Evolutionary conservation across 2,888 invertebrate species (phyloP), one percentile per base, ranked within the genome.

Genomic region (Sialis fuliginosa): DNA sequence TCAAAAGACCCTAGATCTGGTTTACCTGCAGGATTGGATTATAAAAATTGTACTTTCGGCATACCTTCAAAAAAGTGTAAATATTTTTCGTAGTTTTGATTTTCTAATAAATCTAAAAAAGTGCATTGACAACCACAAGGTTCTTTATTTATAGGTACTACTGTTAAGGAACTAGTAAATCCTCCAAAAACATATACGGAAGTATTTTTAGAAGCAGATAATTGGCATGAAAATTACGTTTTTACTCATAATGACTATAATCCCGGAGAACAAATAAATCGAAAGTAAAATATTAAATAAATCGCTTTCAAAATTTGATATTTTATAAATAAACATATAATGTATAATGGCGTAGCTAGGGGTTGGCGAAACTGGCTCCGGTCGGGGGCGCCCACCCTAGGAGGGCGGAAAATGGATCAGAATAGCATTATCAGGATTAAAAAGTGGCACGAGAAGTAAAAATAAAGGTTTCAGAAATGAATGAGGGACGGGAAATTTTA

Each of bases 241-340:
- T 68, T 62, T 55, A 66, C 63, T 8, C 70, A 71, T 52, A 62
- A 66, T 42, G 63, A 66, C 55, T 71, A 67, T 52, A 59, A 67
- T 52, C 63, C 67, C 1, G 60, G 63, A 3, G 68, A 71, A 54
- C 62, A 59, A 55, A 54, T 63, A 10, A 55, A 62, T 45, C 57
- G 66, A 55, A 56, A 60, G 62, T 68, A 61, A 49, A 35, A 44
- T 10, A 31, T 5, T 6, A n/a, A 43, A 10, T 9, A n/a, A 44
- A 35, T n/a, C 30, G 13, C n/a, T 33, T 39, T 35, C 12, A 10
- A 7, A 10, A 37, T 10, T 37, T 37, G 7, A 1, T 37, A 12
- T 10, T 37, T 37, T 6, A 37, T 7, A 37, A 6, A 10, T 37
- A 37, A 1, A 37, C 37, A 10, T 37, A 6, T 7, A 8, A n/a